Conservation (phyloP, 2,113 vertebrate species). For the Vombatus ursinus region DNA sequence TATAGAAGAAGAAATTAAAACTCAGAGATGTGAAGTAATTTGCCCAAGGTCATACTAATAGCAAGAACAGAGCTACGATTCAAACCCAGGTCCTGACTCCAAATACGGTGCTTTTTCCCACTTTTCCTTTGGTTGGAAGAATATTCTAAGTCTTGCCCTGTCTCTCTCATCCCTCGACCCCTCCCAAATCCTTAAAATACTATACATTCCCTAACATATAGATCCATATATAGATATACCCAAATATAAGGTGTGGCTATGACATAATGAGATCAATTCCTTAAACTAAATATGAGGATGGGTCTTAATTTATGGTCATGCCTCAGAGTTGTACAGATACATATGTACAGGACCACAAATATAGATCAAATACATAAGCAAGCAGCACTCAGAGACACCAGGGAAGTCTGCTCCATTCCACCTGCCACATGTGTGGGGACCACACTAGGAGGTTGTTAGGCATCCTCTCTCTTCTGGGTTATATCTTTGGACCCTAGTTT, state of each 20-base stretch:
- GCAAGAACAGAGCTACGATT: neutral
- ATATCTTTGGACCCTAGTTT: neutral
- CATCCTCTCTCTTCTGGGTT: neutral
- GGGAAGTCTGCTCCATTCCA: neutral
- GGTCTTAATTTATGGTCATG: neutral
- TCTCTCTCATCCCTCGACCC: neutral
- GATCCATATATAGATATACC: neutral
- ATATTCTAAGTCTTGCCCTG: neutral
- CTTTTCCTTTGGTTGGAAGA: neutral
- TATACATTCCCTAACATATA: neutral
- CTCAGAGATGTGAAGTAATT: neutral
- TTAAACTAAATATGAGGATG: neutral
- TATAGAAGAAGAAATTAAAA: neutral
- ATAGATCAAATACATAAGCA: neutral
- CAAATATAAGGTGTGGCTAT: neutral
- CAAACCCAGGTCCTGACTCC: neutral
- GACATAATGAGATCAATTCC: neutral
- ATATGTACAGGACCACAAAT: neutral
- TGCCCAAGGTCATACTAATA: neutral
- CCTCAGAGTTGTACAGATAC: neutral
- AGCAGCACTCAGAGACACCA: neutral
- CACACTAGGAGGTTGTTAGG: neutral
- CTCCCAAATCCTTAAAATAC: neutral
- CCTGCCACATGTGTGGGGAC: neutral
- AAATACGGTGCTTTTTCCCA: neutral